Base-by-base conservation (phyloP, 2,888 invertebrate genomes). In the Nephrocerus scutellatus region DNA sequence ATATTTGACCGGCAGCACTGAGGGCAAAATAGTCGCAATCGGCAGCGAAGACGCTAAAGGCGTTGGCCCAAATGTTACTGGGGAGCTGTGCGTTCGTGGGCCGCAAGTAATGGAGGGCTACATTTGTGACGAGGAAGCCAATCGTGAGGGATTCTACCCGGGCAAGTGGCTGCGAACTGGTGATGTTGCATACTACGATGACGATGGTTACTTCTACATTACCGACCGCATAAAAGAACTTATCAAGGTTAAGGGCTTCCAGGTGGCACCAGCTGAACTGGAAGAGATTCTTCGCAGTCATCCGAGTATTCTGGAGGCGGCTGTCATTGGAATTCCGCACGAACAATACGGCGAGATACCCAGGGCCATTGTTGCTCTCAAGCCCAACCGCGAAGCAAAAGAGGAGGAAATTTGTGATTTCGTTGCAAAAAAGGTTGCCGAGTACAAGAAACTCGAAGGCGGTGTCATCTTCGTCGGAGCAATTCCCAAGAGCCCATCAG, bases 241-340 rank as follows among this genome's bases (percentile, higher is more conserved):
- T 23, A 90, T 90, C 42, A 91, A 90, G 71, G 84, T 83, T 1
- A 79, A 76, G 63, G 79, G 72, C 3, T 77, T 71, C 55, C 77
- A 89, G 77, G 90, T 92, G 6, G 79, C 91, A 8, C 92, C 92
- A 14, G 90, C 91, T 1, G 92, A 92, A 64, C 63, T 92, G 18
- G 92, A 92, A 49, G 68, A 62, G 2, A 52, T 66, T 13, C 49
- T 68, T 20, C 59, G 68, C 2, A 59, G 56, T 24, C 67, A 68
- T 63, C 82, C 85, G 0, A 75, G 74, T 18, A 74, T 95, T 1
- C 62, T 72, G 9, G 92, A 93, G 54, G 86, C 82, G 1, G 91
- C 84, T 0, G 90, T 93, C 0, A 72, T 91, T 43, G 90, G 89
- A 1, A 64, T 85, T 12, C 78, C 81, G 1, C 78, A 88, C 56